Evolutionary conservation across 2,797 vertebrate genomes (phyloP), one percentile per base, ranked within the genome.

Genomic region (Lacerta bilineata): DNA sequence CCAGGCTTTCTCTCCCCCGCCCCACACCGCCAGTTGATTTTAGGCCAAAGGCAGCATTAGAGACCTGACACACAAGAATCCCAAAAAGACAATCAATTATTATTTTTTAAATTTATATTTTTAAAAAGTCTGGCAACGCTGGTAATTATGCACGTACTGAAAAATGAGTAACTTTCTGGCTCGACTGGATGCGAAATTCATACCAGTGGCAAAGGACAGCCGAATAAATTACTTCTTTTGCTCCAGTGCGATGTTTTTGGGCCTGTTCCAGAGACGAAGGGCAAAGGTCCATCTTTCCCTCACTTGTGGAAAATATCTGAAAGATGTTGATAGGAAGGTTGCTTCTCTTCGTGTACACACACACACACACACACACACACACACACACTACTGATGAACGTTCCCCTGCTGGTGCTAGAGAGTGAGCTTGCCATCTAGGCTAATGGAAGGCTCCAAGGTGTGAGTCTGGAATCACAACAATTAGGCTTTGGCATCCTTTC

Each of bases 121-220:
- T 88, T 89, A 41, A 80, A 8, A 66, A 46, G 59, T 92, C 87
- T 89, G 91, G 83, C 83, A 87, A 87, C 79, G 33, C 80, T 89
- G 85, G 87, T 80, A 91, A 92, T 79, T 90, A 78, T 8, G 91
- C 80, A 64, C 86, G 88, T 77, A 90, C 33, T 86, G 59, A 89
- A 82, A 86, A 77, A 89, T 79, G 83, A 84, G 76, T 33, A 93
- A 93, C 87, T 66, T 72, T 87, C 50, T 91, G 72, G 88, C 89
- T 93, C 87, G 86, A 80, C 89, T n/a, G 81, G 86, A 92, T 87
- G 77, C 10, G 6, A 55, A 84, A 80, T 7, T 80, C 90, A 64
- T 92, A 85, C 90, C 91, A 93, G 87, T 50, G 93, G 59, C 90
- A 94, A 95, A 91, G 64, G 89, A 93, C 91, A 93, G 55, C 88